phyloP scores from a whole-genome alignment of 2,797 vertebrate species.

The Lacerta viridis region DNA sequence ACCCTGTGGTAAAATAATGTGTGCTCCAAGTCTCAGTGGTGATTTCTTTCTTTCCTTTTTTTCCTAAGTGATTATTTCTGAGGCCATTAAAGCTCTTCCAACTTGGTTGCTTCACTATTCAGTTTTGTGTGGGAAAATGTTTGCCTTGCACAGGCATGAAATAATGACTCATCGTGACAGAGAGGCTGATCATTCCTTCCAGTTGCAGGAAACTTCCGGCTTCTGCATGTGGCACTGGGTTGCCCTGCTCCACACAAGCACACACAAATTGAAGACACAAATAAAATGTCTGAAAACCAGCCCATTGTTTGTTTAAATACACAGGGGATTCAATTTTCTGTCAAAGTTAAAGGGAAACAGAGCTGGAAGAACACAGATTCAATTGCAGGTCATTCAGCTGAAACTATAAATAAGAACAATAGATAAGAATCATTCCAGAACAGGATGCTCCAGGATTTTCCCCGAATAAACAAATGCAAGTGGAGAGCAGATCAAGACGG shows the following conservation, averaged over 20 bases:
- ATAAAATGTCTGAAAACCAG: slow-evolving; percentile 1
- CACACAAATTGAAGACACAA: neutral
- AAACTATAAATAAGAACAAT: neutral
- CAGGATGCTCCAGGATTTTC: rapidly evolving
- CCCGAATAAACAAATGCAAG: neutral
- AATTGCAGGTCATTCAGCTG: rapidly evolving
- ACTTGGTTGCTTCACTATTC: neutral
- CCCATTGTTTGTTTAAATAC: rapidly evolving
- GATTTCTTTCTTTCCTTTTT: neutral
- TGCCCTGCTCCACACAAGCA: neutral
- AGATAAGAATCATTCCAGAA: slow-evolving; percentile 25
- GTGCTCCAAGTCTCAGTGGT: neutral
- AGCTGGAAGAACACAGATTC: slow-evolving; percentile 10
- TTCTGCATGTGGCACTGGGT: neutral
- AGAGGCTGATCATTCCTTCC: neutral
- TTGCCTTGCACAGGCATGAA: neutral
- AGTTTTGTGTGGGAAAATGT: slow-evolving; percentile 9
- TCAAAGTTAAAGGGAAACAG: neutral
- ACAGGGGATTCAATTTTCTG: neutral
- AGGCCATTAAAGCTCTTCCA: neutral
- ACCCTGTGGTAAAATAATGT: neutral
- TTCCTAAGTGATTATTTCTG: neutral
- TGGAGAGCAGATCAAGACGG: slow-evolving; percentile 23
- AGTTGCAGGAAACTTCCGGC: neutral
- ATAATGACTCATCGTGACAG: neutral